These are phyloP conservation scores for Leptoteleia sp. DNA, from an alignment of 1,140 invertebrate species.

Conservation along the genomic window DNA sequence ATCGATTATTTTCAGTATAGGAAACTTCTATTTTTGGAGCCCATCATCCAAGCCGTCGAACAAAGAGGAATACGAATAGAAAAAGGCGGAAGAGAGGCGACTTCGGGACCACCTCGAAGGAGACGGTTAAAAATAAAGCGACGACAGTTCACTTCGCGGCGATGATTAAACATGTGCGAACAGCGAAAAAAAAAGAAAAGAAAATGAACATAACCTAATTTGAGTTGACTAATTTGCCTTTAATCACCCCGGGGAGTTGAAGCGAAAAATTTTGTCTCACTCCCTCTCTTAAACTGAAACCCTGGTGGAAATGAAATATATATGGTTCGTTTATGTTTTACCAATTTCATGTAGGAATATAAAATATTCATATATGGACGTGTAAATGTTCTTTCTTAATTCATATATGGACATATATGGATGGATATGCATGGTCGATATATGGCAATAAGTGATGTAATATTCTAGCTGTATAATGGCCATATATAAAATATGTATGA, in stretches of 20 bases:
- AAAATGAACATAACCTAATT: constrained; percentile 35
- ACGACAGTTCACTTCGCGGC: constrained; percentile 46
- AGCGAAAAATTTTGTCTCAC: not conserved
- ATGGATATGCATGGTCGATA: too few species aligned
- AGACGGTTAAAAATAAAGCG: constrained; percentile 56
- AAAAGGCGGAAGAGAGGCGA: constrained; percentile 40
- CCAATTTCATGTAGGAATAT: too few species aligned
- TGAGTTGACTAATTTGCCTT: constrained; percentile 32
- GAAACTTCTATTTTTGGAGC: constrained; percentile 23
- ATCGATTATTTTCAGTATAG: constrained; percentile 1
- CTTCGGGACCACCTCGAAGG: constrained; percentile 40
- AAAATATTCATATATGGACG: too few species aligned
- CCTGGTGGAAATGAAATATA: too few species aligned
- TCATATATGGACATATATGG: too few species aligned
- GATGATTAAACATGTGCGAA: constrained; percentile 49
- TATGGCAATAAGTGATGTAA: too few species aligned
- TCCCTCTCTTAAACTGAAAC: not conserved
- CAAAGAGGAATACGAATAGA: constrained; percentile 51
- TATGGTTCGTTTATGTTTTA: too few species aligned
- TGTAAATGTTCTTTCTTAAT: too few species aligned
- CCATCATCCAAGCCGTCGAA: constrained; percentile 25
- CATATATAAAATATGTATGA: too few species aligned
- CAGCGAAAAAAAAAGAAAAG: constrained; percentile 37
- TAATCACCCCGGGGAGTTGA: constrained; percentile 4
- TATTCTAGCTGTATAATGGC: too few species aligned